phyloP scores from a whole-genome alignment of 30 jellyfish, hydroid and myxozoan genomes.

The Aurelia sp. region DNA sequence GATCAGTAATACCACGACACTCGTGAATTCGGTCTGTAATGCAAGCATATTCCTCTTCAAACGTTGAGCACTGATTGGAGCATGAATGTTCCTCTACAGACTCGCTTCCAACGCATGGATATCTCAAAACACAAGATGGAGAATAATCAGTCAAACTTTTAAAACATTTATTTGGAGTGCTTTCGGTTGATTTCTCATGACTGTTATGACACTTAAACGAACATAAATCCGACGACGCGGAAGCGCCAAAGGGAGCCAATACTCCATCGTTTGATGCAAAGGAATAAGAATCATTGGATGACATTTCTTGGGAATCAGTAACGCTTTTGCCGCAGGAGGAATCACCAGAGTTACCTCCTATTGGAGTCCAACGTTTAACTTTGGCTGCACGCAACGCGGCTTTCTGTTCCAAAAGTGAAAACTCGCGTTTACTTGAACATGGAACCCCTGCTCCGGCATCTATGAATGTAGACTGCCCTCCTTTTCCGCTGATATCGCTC shows the following conservation, averaged over 20 bases:
- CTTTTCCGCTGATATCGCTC: neutral
- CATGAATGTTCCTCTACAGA: neutral
- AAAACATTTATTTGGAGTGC: constrained; percentile 16
- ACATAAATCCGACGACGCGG: neutral
- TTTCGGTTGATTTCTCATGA: constrained; percentile 32
- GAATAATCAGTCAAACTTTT: neutral
- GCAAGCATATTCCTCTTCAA: no score
- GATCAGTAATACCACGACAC: no score
- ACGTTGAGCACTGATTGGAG: no score
- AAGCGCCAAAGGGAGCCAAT: neutral
- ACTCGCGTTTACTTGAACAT: neutral
- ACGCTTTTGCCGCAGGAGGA: no score
- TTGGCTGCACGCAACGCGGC: constrained; percentile 1
- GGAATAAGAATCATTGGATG: neutral
- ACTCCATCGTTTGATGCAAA: constrained; percentile 1
- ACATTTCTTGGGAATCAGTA: neutral
- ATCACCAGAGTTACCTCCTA: no score
- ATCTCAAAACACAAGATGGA: constrained; percentile 8
- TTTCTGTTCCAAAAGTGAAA: constrained; percentile 19
- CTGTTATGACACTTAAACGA: neutral
- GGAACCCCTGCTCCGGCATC: neutral
- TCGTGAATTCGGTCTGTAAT: neutral
- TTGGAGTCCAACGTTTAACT: no score
- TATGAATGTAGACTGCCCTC: neutral
- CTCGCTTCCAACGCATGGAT: neutral